Evolutionary conservation across 1,140 invertebrate genomes (phyloP), one percentile per base, ranked within the genome.

Genomic region (Heliconius himera): DNA sequence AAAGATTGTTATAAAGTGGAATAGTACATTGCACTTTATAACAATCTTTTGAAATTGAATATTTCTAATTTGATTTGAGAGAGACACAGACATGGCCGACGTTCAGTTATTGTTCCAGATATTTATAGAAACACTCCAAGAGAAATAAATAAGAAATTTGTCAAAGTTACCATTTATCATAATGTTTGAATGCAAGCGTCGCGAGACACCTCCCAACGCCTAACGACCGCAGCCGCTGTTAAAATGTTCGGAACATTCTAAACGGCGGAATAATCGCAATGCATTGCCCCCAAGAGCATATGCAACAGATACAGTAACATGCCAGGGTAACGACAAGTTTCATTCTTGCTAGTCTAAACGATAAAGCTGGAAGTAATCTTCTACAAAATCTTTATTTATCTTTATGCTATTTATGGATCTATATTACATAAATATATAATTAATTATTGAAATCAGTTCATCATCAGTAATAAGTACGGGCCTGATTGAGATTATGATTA

Each of bases 211-310:
- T 87, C 84, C 41, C 8, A 38, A 38, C 81, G 83, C 83, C 78
- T 90, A 91, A 92, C 89, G 88, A 92, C 84, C 85, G 80, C 83
- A 82, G 78, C 80, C 81, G 38, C 79, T 79, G 82, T 83, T 81
- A 83, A 85, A 89, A 89, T 85, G 86, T 87, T 88, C 85, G 73
- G 82, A 86, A 83, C 83, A 82, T 87, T 82, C 86, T 84, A 92
- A 92, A 92, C 88, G 88, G 86, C 76, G 83, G 79, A 90, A 92
- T 92, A 91, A 91, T 91, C 89, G 87, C 86, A 81, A 89, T 90
- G 87, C 88, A 91, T 89, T 84, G 83, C 74, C 66, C 87, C 83
- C 87, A 76, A 46, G 79, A 84, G 84, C 80, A 84, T 84, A 87
- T 84, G 83, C 81, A 82, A 70, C 79, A 84, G 83, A 84, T 85